Percentiles rank a stretch among this genome's conserved stretches.
Conservation (phyloP, 2,888 invertebrate genomes). For the Carterocephalus palaemon region DNA sequence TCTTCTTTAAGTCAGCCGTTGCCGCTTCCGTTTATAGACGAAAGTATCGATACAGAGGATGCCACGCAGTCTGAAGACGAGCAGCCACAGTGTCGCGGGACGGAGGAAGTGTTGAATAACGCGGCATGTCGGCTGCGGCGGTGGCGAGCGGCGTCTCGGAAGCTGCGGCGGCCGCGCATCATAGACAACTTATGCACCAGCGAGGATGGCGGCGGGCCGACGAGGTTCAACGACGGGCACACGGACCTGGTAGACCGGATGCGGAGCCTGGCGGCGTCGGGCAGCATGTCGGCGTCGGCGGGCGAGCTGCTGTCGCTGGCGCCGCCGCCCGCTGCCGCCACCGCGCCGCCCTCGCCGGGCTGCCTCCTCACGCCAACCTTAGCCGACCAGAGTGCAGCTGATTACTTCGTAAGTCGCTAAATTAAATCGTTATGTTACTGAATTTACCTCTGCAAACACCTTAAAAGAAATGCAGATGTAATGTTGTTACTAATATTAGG, state of each 20-base stretch:
- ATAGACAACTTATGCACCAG: constrained; percentile 69
- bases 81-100: constrained; percentile 47
- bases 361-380: constrained; percentile 66
- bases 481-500: no score
- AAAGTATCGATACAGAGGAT: constrained; percentile 49
- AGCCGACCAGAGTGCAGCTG: constrained; percentile 65
- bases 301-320: constrained; percentile 69
- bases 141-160: constrained; percentile 74
- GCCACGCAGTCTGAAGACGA: constrained; percentile 58
- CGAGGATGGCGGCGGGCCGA: constrained; percentile 44
- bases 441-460: no score
- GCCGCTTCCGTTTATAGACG: constrained; percentile 65
- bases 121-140: constrained; percentile 71
- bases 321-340: constrained; percentile 69
- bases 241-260: constrained; percentile 70
- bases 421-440: no score
- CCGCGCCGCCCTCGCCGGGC: constrained; percentile 71
- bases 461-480: no score
- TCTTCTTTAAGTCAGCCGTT: constrained; percentile 47
- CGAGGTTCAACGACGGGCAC: constrained; percentile 50
- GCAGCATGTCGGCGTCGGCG: constrained; percentile 67
- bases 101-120: constrained; percentile 64
- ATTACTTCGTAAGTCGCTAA: constrained; percentile 72
- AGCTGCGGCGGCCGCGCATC: constrained; percentile 67
- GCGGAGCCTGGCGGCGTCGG: constrained; percentile 67